Evolutionary conservation across 92 coral and sea anemone species (phyloP).

Genomic region (Palythoa heliodiscus): DNA sequence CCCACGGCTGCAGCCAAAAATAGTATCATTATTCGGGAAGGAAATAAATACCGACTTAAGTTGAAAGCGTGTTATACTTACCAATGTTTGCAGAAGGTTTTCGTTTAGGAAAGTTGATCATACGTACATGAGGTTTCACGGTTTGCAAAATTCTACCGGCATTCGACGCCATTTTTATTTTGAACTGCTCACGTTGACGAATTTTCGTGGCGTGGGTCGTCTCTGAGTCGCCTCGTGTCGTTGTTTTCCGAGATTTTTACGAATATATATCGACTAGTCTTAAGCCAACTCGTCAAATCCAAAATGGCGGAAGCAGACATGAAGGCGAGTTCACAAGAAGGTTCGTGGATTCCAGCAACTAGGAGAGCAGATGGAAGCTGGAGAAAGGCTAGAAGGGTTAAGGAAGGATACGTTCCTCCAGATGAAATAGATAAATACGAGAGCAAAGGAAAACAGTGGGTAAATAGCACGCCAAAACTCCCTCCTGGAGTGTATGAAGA

Average conservation of each 20-base stretch:
- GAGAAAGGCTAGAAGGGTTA: conserved; percentile 95
- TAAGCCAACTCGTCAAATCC: conserved; percentile 17
- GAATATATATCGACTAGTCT: conserved; percentile 6
- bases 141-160: conserved; percentile 64
- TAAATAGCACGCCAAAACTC: conserved; percentile 64
- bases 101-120: conserved; percentile 89
- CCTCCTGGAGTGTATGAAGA: conserved; percentile 85
- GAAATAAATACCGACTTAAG: not conserved
- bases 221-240: not conserved
- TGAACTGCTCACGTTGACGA: not conserved
- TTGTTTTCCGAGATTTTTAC: not conserved
- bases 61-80: conserved; percentile 41
- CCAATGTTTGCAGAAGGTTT: conserved; percentile 59
- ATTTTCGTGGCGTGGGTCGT: not conserved
- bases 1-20: not conserved
- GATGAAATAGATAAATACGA: conserved; percentile 98
- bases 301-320: conserved; percentile 80
- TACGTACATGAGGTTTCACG: conserved; percentile 81
- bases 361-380: conserved; percentile 96
- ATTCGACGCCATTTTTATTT: conserved; percentile 88
- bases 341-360: conserved; percentile 94
- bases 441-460: conserved; percentile 97
- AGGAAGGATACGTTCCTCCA: conserved; percentile 94
- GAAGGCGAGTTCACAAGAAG: conserved; percentile 34
- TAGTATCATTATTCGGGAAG: not conserved